Percentiles rank a stretch among this genome's conserved stretches.
phyloP scores from a whole-genome alignment of 2,113 vertebrate genomes.

The Tympanuchus pallidicinctus region DNA sequence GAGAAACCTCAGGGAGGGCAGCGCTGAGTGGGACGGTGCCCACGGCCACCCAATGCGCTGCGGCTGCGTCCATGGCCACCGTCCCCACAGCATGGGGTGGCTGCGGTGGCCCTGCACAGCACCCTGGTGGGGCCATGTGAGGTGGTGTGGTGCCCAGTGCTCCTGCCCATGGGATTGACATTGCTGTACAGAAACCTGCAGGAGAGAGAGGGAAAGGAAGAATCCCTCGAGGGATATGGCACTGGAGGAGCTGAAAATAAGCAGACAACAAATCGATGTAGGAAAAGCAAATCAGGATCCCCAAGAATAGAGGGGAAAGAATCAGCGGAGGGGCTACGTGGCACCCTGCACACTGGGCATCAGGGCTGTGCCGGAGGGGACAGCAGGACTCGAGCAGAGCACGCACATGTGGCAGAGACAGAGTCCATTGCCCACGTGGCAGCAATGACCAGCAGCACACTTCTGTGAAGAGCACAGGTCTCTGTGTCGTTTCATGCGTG shows the following conservation, averaged over 20 bases:
- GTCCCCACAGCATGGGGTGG: neutral
- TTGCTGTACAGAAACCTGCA: conserved; percentile 15
- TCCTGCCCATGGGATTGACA: neutral
- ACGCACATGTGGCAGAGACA: neutral
- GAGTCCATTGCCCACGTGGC: neutral
- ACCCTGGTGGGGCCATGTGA: neutral
- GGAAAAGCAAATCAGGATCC: conserved; percentile 19
- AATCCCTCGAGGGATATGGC: conserved; percentile 39
- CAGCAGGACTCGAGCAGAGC: neutral
- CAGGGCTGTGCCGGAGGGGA: neutral
- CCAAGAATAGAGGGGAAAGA: neutral
- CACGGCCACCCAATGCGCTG: neutral
- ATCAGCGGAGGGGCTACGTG: neutral
- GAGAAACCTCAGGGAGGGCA: neutral
- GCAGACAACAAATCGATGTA: conserved; percentile 14
- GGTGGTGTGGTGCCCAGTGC: accelerated
- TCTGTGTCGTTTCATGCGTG: neutral
- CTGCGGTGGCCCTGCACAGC: neutral
- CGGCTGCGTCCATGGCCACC: neutral
- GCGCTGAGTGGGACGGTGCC: neutral
- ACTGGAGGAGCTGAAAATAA: conserved; percentile 50
- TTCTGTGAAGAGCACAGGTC: neutral
- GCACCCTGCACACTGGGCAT: accelerated
- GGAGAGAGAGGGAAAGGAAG: conserved; percentile 45
- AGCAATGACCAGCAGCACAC: neutral